Conservation (phyloP, 2,888 invertebrate species). For the Trichacis sp. region DNA sequence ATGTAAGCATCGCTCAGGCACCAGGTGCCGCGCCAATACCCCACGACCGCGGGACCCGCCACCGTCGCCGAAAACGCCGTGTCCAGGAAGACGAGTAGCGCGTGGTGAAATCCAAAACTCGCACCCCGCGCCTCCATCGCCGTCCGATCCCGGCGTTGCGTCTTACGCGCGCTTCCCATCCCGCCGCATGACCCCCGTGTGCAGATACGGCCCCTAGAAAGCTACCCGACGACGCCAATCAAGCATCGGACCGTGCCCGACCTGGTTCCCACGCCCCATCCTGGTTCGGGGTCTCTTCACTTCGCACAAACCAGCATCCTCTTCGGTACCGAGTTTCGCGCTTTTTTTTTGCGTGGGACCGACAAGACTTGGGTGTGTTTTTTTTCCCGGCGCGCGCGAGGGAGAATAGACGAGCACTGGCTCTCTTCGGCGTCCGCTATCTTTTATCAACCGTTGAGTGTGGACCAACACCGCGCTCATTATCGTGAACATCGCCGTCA, state of each 20-base stretch:
- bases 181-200: slow-evolving; percentile 42
- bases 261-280: too few species aligned
- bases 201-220: too few species aligned
- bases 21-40: slow-evolving; percentile 91
- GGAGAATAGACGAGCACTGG: slow-evolving; percentile 60
- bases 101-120: slow-evolving; percentile 64
- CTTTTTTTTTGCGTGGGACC: too few species aligned
- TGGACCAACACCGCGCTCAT: slow-evolving; percentile 63
- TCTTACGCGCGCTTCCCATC: slow-evolving; percentile 50
- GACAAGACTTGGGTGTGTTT: too few species aligned
- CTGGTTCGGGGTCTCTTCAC: too few species aligned
- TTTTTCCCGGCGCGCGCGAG: slow-evolving; percentile 15
- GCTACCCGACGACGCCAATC: slow-evolving; percentile 23
- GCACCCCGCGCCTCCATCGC: slow-evolving; percentile 74
- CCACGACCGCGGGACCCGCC: slow-evolving; percentile 84
- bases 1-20: slow-evolving; percentile 81
- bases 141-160: slow-evolving; percentile 52
- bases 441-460: slow-evolving; percentile 68
- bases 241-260: slow-evolving; percentile 40
- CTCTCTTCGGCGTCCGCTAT: slow-evolving; percentile 63
- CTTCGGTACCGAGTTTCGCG: too few species aligned
- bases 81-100: slow-evolving; percentile 78
- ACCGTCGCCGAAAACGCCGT: slow-evolving; percentile 78
- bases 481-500: slow-evolving; percentile 56
- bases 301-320: background rate